A percentile compares a stretch with the other conserved stretches of the same genome.
phyloP scores from a whole-genome alignment of 2,888 invertebrate genomes.

The Acrocera orbiculus region DNA sequence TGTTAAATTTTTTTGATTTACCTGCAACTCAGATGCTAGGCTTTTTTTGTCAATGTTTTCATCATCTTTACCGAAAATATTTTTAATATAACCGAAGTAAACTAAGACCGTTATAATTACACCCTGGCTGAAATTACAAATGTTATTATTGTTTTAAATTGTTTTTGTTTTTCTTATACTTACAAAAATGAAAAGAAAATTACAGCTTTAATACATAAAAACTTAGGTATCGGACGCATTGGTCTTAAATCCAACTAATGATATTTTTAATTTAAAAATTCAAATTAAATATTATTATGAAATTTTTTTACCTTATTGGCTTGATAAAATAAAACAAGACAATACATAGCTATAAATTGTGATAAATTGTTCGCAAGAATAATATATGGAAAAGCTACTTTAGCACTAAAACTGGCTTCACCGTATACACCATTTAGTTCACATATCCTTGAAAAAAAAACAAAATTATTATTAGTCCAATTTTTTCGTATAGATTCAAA shows the following conservation, averaged over 20 bases:
- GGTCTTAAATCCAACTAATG: slow-evolving; percentile 52
- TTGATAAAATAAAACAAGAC: slow-evolving; percentile 80
- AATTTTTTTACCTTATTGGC: slow-evolving; percentile 48
- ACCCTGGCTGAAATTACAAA: slow-evolving; percentile 54
- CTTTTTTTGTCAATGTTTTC: slow-evolving; percentile 47
- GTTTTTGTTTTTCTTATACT: slow-evolving; percentile 30
- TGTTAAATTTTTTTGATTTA: slow-evolving; percentile 18
- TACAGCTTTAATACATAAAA: slow-evolving; percentile 91
- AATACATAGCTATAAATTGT: slow-evolving; percentile 93
- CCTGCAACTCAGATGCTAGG: slow-evolving; percentile 69
- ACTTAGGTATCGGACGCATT: slow-evolving; percentile 88
- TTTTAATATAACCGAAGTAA: slow-evolving; percentile 62
- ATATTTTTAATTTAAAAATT: background rate
- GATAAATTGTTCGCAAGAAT: slow-evolving; percentile 79
- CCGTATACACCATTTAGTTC: slow-evolving; percentile 72
- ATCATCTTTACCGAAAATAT: slow-evolving; percentile 51
- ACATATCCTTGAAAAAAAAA: slow-evolving; percentile 47
- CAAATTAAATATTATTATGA: background rate
- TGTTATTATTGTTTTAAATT: background rate
- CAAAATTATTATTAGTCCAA: background rate
- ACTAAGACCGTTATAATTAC: slow-evolving; percentile 76
- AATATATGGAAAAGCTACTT: slow-evolving; percentile 79
- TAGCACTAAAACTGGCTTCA: slow-evolving; percentile 75
- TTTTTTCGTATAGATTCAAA: too few species aligned
- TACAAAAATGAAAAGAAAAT: slow-evolving; percentile 98